Percentiles rank a stretch among this genome's conserved stretches.
Conservation (phyloP, 1,140 invertebrate genomes). For the Aphidius ervi region DNA sequence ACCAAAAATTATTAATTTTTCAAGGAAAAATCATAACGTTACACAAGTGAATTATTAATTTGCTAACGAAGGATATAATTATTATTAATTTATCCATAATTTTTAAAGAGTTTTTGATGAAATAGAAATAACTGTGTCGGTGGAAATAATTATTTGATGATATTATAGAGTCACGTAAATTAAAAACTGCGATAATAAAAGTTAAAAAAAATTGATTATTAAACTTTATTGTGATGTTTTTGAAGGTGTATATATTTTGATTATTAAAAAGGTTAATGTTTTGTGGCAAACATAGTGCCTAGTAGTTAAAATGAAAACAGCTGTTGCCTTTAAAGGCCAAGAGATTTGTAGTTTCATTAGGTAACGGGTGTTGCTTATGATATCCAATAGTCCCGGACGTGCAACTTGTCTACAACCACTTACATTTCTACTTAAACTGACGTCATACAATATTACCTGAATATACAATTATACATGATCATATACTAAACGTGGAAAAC, state of each 20-base stretch:
- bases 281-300: constrained; percentile 13
- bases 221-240: neutral
- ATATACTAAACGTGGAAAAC: constrained; percentile 1
- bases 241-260: neutral
- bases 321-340: constrained; percentile 45
- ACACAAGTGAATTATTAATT: too few relatives aligned
- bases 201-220: constrained; percentile 3
- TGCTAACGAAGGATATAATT: too few relatives aligned
- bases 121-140: too few relatives aligned
- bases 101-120: too few relatives aligned
- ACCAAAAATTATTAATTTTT: too few relatives aligned
- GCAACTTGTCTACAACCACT: constrained; percentile 52
- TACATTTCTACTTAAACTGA: constrained; percentile 48
- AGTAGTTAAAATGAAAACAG: constrained; percentile 39
- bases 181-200: too few relatives aligned
- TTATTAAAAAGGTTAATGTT: too few relatives aligned
- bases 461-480: constrained; percentile 28
- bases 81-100: too few relatives aligned
- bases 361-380: constrained; percentile 53
- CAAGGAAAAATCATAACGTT: too few relatives aligned
- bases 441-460: neutral
- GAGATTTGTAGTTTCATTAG: constrained; percentile 57
- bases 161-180: too few relatives aligned
- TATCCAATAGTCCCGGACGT: constrained; percentile 28
- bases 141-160: too few relatives aligned